Conservation (phyloP, 2,888 invertebrate species). For the Allolobophora icterica region DNA sequence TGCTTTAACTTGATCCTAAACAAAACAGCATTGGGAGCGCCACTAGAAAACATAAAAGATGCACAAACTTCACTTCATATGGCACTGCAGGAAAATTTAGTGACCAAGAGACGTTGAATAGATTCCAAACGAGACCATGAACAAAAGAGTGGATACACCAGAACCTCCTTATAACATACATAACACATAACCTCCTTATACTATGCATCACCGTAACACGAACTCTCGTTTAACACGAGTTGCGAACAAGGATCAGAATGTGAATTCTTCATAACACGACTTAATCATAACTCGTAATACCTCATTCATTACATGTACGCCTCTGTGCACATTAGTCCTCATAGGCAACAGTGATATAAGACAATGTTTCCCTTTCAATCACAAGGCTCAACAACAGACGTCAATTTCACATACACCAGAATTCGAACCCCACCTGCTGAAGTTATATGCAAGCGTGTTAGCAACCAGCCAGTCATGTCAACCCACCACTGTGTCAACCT, state of each 20-base stretch:
- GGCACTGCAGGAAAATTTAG: background rate
- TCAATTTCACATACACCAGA: background rate
- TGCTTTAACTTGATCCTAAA: background rate
- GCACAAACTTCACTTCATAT: background rate
- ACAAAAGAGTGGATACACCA: background rate
- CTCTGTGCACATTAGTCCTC: no score
- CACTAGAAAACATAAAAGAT: background rate
- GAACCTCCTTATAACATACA: background rate
- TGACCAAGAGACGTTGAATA: background rate
- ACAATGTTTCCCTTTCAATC: no score
- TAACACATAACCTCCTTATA: background rate
- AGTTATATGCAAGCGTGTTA: no score
- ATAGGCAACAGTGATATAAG: background rate
- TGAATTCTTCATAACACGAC: background rate
- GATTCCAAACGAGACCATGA: background rate
- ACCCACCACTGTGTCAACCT: background rate
- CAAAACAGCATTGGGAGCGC: background rate
- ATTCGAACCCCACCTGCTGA: background rate
- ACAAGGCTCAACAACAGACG: conserved; percentile 1
- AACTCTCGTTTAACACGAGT: background rate
- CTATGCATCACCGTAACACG: background rate
- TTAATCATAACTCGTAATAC: background rate
- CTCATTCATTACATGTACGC: background rate
- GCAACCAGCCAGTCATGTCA: no score
- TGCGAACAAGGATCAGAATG: conserved; percentile 1